Evolutionary conservation across 2,888 invertebrate genomes (phyloP).

Genomic region (Koerneria pararmatus): DNA sequence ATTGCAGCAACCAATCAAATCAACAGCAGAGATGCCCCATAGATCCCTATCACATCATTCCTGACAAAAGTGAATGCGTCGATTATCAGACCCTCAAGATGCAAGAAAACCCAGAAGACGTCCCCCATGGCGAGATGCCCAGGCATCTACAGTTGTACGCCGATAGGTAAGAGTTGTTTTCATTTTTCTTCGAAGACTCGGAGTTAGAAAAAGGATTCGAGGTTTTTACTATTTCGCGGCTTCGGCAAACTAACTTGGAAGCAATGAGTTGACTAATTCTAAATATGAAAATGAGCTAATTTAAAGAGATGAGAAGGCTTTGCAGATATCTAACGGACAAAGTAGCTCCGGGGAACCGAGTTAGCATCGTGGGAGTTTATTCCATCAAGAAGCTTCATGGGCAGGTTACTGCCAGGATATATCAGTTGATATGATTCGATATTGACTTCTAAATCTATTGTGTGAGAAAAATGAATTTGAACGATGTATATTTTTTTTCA

Average conservation of each 20-base stretch:
- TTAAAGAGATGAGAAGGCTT: too few relatives aligned
- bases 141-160: conserved; percentile 89
- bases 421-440: conserved; percentile 18
- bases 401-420: conserved; percentile 25
- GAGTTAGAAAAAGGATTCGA: too few relatives aligned
- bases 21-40: conserved; percentile 80
- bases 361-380: conserved; percentile 82
- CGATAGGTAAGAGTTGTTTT: conserved; percentile 65
- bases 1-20: conserved; percentile 81
- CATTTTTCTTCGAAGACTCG: conserved; percentile 14
- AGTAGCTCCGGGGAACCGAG: conserved; percentile 91
- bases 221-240: too few relatives aligned
- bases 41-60: conserved; percentile 95
- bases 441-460: not conserved
- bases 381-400: conserved; percentile 80
- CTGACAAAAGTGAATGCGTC: conserved; percentile 92
- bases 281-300: too few relatives aligned
- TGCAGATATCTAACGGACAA: conserved; percentile 83
- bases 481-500: not conserved
- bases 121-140: conserved; percentile 96
- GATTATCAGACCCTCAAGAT: conserved; percentile 90
- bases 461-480: not conserved
- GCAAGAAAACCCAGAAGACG: conserved; percentile 81
- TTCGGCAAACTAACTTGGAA: too few relatives aligned
- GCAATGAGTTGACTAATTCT: too few relatives aligned